Evolutionary conservation across 2,888 invertebrate genomes (phyloP).

Genomic region (Lasioglossum morio): DNA sequence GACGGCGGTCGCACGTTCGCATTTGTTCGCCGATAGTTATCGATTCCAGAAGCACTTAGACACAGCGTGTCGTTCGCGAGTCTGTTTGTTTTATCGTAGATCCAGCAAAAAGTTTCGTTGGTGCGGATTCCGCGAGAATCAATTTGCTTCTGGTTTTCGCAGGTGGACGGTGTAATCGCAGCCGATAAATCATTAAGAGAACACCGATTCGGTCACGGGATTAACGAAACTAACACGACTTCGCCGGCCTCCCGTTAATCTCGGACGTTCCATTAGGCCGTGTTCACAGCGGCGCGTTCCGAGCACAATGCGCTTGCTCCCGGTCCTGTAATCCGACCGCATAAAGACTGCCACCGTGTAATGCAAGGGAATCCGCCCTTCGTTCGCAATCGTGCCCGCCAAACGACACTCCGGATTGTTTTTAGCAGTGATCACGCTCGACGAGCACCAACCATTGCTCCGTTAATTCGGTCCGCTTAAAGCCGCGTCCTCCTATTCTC

Average conservation of each 20-base stretch:
- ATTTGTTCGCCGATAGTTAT: not conserved
- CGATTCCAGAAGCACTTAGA: slow-evolving; percentile 7
- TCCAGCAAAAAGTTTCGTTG: not conserved
- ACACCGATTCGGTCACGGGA: slow-evolving; percentile 31
- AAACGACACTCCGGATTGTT: slow-evolving; percentile 41
- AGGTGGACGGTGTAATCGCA: not conserved
- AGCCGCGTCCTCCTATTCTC: slow-evolving; percentile 10
- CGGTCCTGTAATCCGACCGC: slow-evolving; percentile 57
- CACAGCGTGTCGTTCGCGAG: too few species aligned
- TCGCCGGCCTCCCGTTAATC: slow-evolving; percentile 54
- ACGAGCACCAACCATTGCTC: not conserved
- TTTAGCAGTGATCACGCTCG: slow-evolving; percentile 30
- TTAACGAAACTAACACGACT: slow-evolving; percentile 48
- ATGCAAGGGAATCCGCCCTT: slow-evolving; percentile 36
- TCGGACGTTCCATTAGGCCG: slow-evolving; percentile 60
- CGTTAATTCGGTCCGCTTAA: slow-evolving; percentile 4
- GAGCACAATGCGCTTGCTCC: slow-evolving; percentile 34
- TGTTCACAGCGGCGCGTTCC: slow-evolving; percentile 51
- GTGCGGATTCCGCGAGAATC: not conserved
- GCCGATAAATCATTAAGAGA: slow-evolving; percentile 45
- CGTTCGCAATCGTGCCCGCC: slow-evolving; percentile 22
- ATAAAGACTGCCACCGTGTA: slow-evolving; percentile 56
- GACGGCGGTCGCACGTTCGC: not conserved
- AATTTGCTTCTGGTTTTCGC: not conserved
- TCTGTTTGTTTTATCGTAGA: not conserved